These are phyloP conservation scores for Isaurus tuberculatus DNA, from an alignment of 92 coral and sea anemone genomes.

Conservation along the genomic window DNA sequence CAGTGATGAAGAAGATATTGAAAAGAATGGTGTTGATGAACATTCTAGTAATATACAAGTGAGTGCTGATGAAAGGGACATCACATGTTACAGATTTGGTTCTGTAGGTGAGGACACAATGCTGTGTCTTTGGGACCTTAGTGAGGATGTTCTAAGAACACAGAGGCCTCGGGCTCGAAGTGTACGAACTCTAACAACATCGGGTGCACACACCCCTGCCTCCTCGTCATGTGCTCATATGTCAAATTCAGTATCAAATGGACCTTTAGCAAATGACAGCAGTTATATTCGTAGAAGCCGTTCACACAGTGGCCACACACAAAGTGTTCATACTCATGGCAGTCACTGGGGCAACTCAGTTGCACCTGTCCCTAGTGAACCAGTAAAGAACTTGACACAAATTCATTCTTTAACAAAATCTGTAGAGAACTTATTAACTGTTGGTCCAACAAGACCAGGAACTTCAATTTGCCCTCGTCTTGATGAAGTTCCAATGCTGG, in stretches of 20 bases:
- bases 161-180: slow-evolving; percentile 92
- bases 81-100: slow-evolving; percentile 93
- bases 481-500: slow-evolving; percentile 90
- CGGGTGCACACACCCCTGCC: slow-evolving; percentile 47
- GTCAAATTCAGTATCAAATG: slow-evolving; percentile 78
- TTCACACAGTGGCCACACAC: slow-evolving; percentile 56
- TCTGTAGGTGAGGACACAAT: slow-evolving; percentile 98
- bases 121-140: slow-evolving; percentile 94
- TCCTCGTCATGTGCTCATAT: slow-evolving; percentile 58
- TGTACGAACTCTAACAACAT: slow-evolving; percentile 51
- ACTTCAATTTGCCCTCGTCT: slow-evolving; percentile 89
- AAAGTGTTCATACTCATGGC: slow-evolving; percentile 63
- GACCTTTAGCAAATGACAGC: slow-evolving; percentile 83
- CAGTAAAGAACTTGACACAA: slow-evolving; percentile 86
- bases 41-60: slow-evolving; percentile 59
- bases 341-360: slow-evolving; percentile 67
- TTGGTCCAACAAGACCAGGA: slow-evolving; percentile 86
- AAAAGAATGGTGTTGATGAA: slow-evolving; percentile 74
- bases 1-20: slow-evolving; percentile 94
- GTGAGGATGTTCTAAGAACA: slow-evolving; percentile 91
- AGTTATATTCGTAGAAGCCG: slow-evolving; percentile 24
- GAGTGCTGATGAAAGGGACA: slow-evolving; percentile 69
- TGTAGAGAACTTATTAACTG: slow-evolving; percentile 82
- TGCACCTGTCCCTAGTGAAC: slow-evolving; percentile 68
- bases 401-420: slow-evolving; percentile 91